phyloP scores from a whole-genome alignment of 1,140 invertebrate species.

The Geopemphigus sp. region DNA sequence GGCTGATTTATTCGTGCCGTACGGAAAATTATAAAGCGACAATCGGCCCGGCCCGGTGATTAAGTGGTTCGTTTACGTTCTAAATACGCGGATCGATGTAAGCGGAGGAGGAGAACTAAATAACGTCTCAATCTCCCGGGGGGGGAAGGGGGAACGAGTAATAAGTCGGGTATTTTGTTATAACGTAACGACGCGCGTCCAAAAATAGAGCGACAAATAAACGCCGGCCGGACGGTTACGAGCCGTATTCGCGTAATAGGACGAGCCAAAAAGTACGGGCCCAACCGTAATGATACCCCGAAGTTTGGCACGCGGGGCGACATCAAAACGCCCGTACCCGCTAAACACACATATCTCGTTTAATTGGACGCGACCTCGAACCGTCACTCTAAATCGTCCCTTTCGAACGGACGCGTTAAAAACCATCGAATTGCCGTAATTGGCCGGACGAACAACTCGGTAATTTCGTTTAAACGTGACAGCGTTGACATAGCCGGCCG shows the following conservation, averaged over 20 bases:
- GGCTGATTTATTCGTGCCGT: too few species aligned
- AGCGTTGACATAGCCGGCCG: too few species aligned
- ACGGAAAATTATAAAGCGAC: too few species aligned
- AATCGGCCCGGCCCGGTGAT: not conserved
- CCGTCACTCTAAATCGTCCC: not conserved
- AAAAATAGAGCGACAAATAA: conserved; percentile 18
- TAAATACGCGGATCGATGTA: conserved; percentile 11
- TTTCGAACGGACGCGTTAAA: conserved; percentile 13
- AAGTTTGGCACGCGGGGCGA: not conserved
- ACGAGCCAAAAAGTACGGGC: not conserved
- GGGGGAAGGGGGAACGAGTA: not conserved
- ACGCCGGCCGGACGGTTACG: too few species aligned
- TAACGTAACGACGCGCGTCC: not conserved
- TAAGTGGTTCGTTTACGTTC: conserved; percentile 1
- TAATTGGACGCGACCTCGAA: conserved; percentile 12
- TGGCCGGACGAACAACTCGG: not conserved
- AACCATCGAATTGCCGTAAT: conserved; percentile 8
- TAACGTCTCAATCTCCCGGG: too few species aligned
- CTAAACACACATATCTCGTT: not conserved
- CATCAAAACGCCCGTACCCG: conserved; percentile 14
- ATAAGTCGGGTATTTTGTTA: not conserved
- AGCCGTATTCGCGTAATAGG: not conserved
- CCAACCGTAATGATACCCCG: not conserved
- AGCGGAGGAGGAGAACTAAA: conserved; percentile 4
- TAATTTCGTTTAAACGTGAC: too few species aligned